Percentiles rank a stretch among this genome's conserved stretches.
Conservation (phyloP, 1,140 invertebrate species). For the Phortica variegata region DNA sequence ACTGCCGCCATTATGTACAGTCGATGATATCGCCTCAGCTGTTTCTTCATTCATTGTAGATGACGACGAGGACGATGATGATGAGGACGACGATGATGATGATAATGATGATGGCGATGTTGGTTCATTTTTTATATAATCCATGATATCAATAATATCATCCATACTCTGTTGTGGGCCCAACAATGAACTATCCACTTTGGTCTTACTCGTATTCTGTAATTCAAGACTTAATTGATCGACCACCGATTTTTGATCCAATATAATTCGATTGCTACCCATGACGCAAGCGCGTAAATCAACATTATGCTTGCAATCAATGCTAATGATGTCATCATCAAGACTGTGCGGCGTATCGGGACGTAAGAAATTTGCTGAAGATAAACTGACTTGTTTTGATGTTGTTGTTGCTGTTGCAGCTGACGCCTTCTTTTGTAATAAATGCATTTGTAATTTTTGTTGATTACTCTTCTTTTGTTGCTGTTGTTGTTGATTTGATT, state of each 20-base stretch:
- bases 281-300: conserved; percentile 50
- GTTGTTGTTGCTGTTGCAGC: conserved; percentile 8
- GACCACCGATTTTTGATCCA: conserved; percentile 24
- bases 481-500: conserved; percentile 25
- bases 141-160: conserved; percentile 42
- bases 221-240: conserved; percentile 39
- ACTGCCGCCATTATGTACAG: too few species aligned
- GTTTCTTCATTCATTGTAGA: conserved; percentile 6
- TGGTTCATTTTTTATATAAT: conserved; percentile 13
- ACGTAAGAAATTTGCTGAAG: conserved; percentile 8
- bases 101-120: neutral
- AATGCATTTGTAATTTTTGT: conserved; percentile 11
- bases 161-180: too few species aligned
- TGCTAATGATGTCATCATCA: conserved; percentile 23
- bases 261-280: conserved; percentile 51
- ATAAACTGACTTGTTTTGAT: conserved; percentile 2
- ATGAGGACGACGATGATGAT: neutral
- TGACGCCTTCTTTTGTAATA: conserved; percentile 7
- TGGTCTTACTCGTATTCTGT: conserved; percentile 38
- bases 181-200: conserved; percentile 9
- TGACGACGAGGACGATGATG: too few species aligned
- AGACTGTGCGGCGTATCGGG: conserved; percentile 37
- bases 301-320: conserved; percentile 40
- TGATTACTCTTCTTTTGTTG: conserved; percentile 8
- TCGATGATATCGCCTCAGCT: too few species aligned